These are phyloP conservation scores for Palythoa heliodiscus DNA, from an alignment of 92 coral and sea anemone species.

Conservation along the genomic window DNA sequence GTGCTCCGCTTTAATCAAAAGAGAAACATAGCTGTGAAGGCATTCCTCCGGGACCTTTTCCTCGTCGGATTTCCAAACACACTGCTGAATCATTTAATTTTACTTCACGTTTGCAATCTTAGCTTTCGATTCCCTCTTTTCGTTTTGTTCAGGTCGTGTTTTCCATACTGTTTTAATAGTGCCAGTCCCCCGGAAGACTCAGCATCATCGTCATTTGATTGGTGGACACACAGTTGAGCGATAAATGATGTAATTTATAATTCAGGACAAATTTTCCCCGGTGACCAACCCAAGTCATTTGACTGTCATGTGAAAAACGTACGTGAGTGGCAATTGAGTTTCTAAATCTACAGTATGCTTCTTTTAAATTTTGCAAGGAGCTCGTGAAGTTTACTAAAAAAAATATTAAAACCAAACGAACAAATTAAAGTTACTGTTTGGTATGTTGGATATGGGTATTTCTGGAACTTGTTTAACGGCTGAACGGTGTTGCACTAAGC, in stretches of 20 bases:
- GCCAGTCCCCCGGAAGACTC: constrained; percentile 21
- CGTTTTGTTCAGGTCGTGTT: not conserved
- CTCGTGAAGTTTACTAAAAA: too few species aligned
- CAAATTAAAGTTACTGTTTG: too few species aligned
- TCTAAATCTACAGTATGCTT: too few species aligned
- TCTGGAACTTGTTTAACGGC: too few species aligned
- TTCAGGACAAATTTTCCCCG: not conserved
- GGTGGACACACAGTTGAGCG: not conserved
- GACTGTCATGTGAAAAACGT: not conserved
- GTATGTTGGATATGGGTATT: too few species aligned
- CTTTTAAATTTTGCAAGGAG: too few species aligned
- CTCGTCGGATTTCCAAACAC: constrained; percentile 33
- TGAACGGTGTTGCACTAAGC: too few species aligned
- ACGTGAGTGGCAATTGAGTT: not conserved
- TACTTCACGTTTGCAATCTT: too few species aligned
- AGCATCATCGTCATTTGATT: constrained; percentile 4
- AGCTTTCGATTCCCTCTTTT: not conserved
- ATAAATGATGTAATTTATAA: not conserved
- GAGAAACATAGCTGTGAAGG: not conserved
- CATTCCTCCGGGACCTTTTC: constrained; percentile 22
- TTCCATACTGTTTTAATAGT: not conserved
- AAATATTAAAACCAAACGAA: too few species aligned
- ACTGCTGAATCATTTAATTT: constrained; percentile 16
- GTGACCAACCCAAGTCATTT: not conserved
- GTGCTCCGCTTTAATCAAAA: constrained; percentile 28